Percentiles rank a stretch among this genome's conserved stretches.
Evolutionary conservation across 2,797 vertebrate species (phyloP).

Genomic region (Adrianichthys oophorus): DNA sequence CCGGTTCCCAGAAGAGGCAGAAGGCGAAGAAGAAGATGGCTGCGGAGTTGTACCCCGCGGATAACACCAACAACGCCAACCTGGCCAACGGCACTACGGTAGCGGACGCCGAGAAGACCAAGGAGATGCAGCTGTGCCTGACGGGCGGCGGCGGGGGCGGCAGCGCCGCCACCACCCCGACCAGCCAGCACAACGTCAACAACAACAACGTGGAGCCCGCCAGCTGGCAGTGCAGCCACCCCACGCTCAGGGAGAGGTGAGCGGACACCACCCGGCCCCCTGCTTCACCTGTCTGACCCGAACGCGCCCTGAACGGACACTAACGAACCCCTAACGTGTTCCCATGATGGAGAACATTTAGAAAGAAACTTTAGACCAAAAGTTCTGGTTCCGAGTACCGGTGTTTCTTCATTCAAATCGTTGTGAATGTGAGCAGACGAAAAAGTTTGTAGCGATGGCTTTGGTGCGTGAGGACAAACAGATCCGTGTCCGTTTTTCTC

Average conservation of each 20-base stretch:
- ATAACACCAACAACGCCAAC: conserved; percentile 75
- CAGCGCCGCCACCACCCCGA: conserved; percentile 72
- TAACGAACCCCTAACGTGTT: no score
- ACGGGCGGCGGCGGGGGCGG: conserved; percentile 48
- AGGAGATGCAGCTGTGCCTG: conserved; percentile 75
- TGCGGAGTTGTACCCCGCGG: conserved; percentile 87
- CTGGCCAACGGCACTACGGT: conserved; percentile 77
- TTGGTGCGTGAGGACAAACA: no score
- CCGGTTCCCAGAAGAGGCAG: conserved; percentile 51
- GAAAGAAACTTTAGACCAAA: no score
- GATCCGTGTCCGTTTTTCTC: no score
- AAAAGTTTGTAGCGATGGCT: no score
- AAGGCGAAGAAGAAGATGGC: conserved; percentile 86
- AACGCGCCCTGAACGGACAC: no score
- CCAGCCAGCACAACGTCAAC: conserved; percentile 85
- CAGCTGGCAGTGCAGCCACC: conserved; percentile 90
- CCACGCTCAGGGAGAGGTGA: conserved; percentile 93
- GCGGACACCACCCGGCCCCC: no score
- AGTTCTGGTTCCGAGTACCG: no score
- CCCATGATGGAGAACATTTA: no score
- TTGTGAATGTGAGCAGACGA: no score
- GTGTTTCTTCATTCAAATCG: no score
- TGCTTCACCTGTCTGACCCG: no score
- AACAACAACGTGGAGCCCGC: conserved; percentile 89
- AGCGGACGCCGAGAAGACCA: conserved; percentile 80